Base-by-base conservation (phyloP, 2,113 vertebrate genomes). In the Condylura cristata region DNA sequence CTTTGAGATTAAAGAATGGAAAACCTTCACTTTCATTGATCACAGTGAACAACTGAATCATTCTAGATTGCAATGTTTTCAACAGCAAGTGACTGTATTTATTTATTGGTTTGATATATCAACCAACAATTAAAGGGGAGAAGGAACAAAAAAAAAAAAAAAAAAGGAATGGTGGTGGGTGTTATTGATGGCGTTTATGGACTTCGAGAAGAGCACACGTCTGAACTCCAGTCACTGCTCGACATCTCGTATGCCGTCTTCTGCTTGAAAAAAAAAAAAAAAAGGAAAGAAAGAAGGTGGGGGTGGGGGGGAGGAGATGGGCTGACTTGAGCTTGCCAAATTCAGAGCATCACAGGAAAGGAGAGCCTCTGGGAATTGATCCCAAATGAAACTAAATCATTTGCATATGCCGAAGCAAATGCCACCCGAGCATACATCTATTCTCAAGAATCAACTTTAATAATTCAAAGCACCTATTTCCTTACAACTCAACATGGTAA, bases 381-480 rank as follows among this genome's bases (percentile, higher is more conserved):
- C 99, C 98, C 99, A 98, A 99, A 98, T 98, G 98, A 98, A 98
- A 98, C 98, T 97, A 98, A 98, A 98, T 98, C 98, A 98, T 98
- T 99, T 98, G 98, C 98, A 99, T 98, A 98, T 98, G 98, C 97
- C 95, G 97, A 98, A 97, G 98, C 98, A 97, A 98, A 98, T 97
- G 97, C 97, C 98, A 98, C 96, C 96, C 90, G 96, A 98, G 98
- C 97, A 95, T 96, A 95, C 96, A 97, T 97, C 98, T 97, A 96
- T 97, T 97, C 98, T 98, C 97, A 93, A 96, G 98, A 98, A 98
- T 98, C 97, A 97, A 98, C 98, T 98, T 98, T 97, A 98, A 98
- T 98, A 98, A 98, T 98, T 98, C 98, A 98, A 96, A 96, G 97
- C 97, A 98, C 97, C 98, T 98, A 97, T 98, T 98, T 98, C 96